These are phyloP conservation scores for Sciurus niger DNA, from an alignment of 2,113 vertebrate species.

Conservation along the genomic window DNA sequence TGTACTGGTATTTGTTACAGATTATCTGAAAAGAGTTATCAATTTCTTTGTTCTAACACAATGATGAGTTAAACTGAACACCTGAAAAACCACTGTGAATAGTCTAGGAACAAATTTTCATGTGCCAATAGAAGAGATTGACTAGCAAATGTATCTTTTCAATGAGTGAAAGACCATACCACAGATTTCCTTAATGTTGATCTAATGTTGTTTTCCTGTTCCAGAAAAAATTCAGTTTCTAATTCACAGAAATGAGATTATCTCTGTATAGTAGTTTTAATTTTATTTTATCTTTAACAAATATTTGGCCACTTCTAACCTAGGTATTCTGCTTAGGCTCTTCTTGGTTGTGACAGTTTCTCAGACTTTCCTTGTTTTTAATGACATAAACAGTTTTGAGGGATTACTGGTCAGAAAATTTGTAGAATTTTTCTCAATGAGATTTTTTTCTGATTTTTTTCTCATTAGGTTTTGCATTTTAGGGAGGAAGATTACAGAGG, in stretches of 20 bases:
- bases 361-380: not conserved
- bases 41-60: conserved; percentile 48
- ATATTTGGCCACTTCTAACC: not conserved
- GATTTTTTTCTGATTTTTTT: not conserved
- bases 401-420: not conserved
- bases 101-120: conserved; percentile 43
- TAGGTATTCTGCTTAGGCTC: not conserved
- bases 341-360: not conserved
- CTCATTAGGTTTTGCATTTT: not conserved
- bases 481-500: not conserved
- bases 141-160: conserved; percentile 8
- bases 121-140: not conserved
- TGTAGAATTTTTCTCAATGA: not conserved
- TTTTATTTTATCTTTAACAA: not conserved
- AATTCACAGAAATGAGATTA: not conserved
- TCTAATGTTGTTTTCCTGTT: not conserved
- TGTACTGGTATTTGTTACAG: conserved; percentile 12
- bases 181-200: not conserved
- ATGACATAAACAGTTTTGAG: not conserved
- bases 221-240: conserved; percentile 21
- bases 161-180: not conserved
- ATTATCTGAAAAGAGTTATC: not conserved
- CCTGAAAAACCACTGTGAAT: not conserved
- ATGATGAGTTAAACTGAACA: conserved; percentile 23
- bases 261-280: not conserved